Conservation (phyloP, 2,888 invertebrate genomes). For the Peribatodes rhomboidaria region DNA sequence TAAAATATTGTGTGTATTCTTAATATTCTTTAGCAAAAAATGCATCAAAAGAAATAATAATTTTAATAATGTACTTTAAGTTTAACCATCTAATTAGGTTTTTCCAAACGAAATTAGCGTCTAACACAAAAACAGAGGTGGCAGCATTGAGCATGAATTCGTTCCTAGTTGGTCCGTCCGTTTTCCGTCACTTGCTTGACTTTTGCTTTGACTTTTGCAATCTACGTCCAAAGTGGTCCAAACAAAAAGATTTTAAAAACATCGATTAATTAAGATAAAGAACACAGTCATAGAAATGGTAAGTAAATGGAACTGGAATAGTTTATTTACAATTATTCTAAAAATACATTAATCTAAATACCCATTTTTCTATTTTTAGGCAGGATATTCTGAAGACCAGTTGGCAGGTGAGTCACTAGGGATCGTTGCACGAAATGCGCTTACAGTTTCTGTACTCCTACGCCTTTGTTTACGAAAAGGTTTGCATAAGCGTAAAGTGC, state of each 20-base stretch:
- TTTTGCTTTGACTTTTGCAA: no score
- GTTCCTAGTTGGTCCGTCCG: no score
- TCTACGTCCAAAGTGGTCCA: no score
- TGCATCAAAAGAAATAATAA: no score
- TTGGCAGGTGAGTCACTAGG: constrained; percentile 93
- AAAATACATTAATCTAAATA: neutral
- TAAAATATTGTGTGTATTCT: no score
- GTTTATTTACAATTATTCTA: neutral
- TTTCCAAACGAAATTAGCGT: no score
- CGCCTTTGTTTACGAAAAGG: neutral
- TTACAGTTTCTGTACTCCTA: neutral
- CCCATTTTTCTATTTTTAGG: constrained; percentile 85
- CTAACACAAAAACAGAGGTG: no score
- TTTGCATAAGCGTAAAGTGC: constrained; percentile 11
- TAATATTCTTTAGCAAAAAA: no score
- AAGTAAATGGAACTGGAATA: neutral
- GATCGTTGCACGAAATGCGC: neutral
- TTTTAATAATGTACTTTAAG: neutral
- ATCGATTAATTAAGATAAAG: neutral
- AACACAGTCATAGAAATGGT: constrained; percentile 25
- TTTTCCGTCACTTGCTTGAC: no score
- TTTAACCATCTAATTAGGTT: no score
- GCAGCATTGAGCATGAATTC: no score
- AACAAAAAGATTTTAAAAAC: constrained; percentile 1
- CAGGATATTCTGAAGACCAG: constrained; percentile 96